phyloP scores from a whole-genome alignment of 1,140 invertebrate genomes.

The Paralvinella palmiformis region DNA sequence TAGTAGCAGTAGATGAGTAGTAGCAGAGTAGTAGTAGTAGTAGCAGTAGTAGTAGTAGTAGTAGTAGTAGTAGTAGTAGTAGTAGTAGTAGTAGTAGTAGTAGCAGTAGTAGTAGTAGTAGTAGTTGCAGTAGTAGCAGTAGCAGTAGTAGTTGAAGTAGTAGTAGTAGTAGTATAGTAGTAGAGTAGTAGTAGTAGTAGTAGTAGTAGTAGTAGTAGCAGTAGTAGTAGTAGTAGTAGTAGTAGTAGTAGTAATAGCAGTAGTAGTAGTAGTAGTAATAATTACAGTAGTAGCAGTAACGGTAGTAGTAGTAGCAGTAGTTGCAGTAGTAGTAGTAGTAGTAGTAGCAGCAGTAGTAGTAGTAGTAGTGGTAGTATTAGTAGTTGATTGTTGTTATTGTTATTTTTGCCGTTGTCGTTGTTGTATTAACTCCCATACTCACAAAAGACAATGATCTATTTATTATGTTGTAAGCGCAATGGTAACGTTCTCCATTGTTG shows the following conservation, averaged over 20 bases:
- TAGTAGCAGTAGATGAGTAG: neutral
- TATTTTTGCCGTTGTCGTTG: too few relatives aligned
- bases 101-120: neutral
- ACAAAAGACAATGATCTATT: neutral
- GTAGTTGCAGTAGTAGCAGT: too few relatives aligned
- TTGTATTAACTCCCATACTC: neutral
- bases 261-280: too few relatives aligned
- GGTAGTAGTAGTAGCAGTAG: too few relatives aligned
- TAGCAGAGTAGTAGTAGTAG: neutral
- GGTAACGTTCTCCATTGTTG: too few relatives aligned
- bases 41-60: neutral
- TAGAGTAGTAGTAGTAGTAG: too few relatives aligned
- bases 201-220: neutral
- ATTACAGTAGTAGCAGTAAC: neutral
- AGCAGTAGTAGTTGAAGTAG: too few relatives aligned
- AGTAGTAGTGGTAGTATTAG: too few relatives aligned
- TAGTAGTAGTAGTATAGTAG: too few relatives aligned
- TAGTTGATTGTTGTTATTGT: too few relatives aligned
- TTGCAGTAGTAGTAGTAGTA: too few relatives aligned
- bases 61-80: neutral
- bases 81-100: neutral
- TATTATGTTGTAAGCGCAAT: neutral
- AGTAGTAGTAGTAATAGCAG: conserved; percentile 1
- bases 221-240: neutral
- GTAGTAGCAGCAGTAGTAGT: too few relatives aligned